Base-by-base conservation (phyloP, 30 jellyfish, hydroid and myxozoan genomes). In the Hydra vulgaris region DNA sequence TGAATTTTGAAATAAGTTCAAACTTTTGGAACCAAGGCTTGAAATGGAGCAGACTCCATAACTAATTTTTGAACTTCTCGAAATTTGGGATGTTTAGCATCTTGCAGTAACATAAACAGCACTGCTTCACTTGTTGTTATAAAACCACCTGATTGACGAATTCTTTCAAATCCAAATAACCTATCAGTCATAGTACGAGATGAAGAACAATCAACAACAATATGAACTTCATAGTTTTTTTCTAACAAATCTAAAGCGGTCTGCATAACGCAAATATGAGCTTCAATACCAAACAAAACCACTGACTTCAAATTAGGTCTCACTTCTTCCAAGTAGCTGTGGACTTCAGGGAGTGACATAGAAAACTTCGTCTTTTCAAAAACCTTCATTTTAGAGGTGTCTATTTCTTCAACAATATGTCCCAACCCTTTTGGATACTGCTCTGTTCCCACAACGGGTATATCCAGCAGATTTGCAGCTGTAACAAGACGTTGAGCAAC, bases 401-500 rank as follows among this genome's bases (percentile, higher is more conserved):
- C 96, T 23, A 95, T 82, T 78, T 89, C 97, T 26, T 82, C 78
- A 40, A 95, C 97, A 27, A 95, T 85, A 74, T 68, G 82, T 73
- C 99, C 99, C 70, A 95, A 96, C 56, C 97, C 96, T 73, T 86
- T 84, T 23, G 99, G 99, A 82, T 95, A 89, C 84, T 94, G 99
- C 76, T 94, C 99, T 70, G 99, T 94, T 17, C 95, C 97, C 72
- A 94, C 83, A 68, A 94, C 86, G 0, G 99, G 99, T 18, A 94
- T 79, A 26, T 94, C 79, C 54, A 94, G 86, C 17, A 89, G 79
- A 15, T 78, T 53, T 18, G 99, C 99, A 15, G 96, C 96, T 12
- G 81, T 22, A 54, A 94, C 91, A 90, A 94, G 80, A 26, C 96
- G 95, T 74, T 85, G 80, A 27, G 99, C 97, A 40, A 88, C 97